These are phyloP conservation scores for Pollimyrus isidori DNA, from an alignment of 2,113 vertebrate species.

Conservation along the genomic window DNA sequence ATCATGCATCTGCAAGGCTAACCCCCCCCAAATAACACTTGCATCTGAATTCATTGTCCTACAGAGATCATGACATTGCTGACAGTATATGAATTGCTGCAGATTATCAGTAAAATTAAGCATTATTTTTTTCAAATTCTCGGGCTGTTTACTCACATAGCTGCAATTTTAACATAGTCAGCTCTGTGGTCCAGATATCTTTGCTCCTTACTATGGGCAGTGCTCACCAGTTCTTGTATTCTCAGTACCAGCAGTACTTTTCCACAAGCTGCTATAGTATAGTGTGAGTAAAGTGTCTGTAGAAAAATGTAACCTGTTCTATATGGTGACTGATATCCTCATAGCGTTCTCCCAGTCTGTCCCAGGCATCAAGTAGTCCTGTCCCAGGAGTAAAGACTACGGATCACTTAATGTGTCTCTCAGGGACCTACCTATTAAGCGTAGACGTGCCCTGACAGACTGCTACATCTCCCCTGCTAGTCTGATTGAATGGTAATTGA, in stretches of 20 bases:
- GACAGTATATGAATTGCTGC: background rate
- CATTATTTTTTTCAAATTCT: background rate
- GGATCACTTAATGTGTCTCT: background rate
- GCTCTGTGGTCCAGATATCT: background rate
- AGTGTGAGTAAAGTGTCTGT: background rate
- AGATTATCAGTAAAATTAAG: background rate
- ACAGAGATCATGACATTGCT: background rate
- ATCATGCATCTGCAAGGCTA: background rate
- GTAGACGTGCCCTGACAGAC: background rate
- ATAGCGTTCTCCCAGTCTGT: background rate
- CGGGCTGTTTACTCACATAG: background rate
- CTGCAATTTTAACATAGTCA: background rate
- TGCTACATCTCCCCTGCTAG: background rate
- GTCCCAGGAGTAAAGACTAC: background rate
- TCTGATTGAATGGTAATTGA: background rate
- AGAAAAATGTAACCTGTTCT: background rate
- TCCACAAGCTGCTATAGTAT: background rate
- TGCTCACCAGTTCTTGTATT: background rate
- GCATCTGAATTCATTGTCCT: background rate
- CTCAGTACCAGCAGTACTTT: background rate
- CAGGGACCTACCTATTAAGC: background rate
- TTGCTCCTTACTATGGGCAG: background rate
- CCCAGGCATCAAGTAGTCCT: background rate
- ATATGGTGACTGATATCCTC: background rate
- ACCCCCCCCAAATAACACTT: background rate